These are phyloP conservation scores for Schizaphis graminum DNA, from an alignment of 2,888 invertebrate genomes.

Conservation along the genomic window DNA sequence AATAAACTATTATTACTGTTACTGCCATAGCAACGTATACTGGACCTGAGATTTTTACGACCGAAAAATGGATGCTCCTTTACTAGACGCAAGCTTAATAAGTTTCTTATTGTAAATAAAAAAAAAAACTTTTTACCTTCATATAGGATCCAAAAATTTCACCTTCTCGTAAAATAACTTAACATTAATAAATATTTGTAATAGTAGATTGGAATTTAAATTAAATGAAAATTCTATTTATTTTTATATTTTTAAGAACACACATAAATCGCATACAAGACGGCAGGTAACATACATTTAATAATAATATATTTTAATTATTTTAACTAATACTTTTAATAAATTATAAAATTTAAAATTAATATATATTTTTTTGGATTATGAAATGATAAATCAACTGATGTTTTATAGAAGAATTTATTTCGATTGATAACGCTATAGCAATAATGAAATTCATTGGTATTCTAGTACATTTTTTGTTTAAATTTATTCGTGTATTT, in stretches of 20 bases:
- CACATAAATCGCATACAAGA: neutral
- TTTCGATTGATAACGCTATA: neutral
- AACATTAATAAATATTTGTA: neutral
- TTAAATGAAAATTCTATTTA: neutral
- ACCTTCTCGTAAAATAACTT: neutral
- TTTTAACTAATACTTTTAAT: neutral
- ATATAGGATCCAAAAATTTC: slow-evolving; percentile 9
- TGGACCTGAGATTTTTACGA: slow-evolving; percentile 62
- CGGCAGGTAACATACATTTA: neutral
- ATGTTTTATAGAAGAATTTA: neutral
- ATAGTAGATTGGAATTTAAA: neutral
- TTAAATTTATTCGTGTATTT: neutral
- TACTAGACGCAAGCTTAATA: slow-evolving; percentile 37
- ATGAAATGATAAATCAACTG: neutral
- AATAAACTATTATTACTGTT: slow-evolving; percentile 64
- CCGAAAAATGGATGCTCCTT: slow-evolving; percentile 53
- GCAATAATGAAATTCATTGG: neutral
- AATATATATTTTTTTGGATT: neutral
- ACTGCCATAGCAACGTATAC: slow-evolving; percentile 11
- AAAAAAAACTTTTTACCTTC: slow-evolving; percentile 39
- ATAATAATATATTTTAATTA: neutral
- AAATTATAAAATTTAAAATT: neutral
- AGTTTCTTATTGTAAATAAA: slow-evolving; percentile 54
- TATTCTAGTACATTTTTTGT: neutral
- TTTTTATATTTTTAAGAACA: neutral